A percentile compares a stretch with the other conserved stretches of the same genome.
phyloP scores from a whole-genome alignment of 2,113 vertebrate genomes.

The Heliornis fulica region DNA sequence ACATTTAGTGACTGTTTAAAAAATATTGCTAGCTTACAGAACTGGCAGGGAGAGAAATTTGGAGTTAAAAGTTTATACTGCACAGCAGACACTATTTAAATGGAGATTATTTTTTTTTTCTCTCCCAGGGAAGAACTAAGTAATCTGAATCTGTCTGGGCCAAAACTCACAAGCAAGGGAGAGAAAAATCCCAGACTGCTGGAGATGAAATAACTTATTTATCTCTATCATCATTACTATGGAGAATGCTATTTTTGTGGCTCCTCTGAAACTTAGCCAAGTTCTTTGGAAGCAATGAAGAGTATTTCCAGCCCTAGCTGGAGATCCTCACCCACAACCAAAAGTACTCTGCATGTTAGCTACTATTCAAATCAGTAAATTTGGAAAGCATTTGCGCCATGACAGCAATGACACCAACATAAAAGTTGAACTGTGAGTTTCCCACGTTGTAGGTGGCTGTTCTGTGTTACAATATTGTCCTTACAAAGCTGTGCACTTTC shows the following conservation, averaged over 20 bases:
- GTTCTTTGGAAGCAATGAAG: neutral
- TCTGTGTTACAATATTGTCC: neutral
- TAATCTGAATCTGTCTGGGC: neutral
- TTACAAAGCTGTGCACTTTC: neutral
- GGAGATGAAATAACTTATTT: conserved; percentile 25
- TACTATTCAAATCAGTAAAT: neutral
- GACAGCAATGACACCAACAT: neutral
- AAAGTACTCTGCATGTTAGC: neutral
- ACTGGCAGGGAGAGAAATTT: neutral
- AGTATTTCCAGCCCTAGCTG: neutral
- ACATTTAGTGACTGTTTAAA: neutral
- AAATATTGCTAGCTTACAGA: neutral
- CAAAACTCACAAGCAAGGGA: neutral
- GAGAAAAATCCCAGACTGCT: conserved; percentile 1
- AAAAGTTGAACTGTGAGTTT: neutral
- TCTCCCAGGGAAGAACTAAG: conserved; percentile 30
- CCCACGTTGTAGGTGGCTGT: neutral
- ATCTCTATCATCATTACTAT: neutral
- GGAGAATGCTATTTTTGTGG: neutral
- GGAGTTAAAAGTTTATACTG: conserved; percentile 21
- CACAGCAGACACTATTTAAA: neutral
- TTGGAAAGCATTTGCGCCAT: neutral
- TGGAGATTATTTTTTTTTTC: too few species aligned
- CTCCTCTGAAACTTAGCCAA: conserved; percentile 29
- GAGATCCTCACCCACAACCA: neutral